A percentile compares a stretch with the other conserved stretches of the same genome.
phyloP scores from a whole-genome alignment of 2,888 invertebrate species.

The Hyles lineata region DNA sequence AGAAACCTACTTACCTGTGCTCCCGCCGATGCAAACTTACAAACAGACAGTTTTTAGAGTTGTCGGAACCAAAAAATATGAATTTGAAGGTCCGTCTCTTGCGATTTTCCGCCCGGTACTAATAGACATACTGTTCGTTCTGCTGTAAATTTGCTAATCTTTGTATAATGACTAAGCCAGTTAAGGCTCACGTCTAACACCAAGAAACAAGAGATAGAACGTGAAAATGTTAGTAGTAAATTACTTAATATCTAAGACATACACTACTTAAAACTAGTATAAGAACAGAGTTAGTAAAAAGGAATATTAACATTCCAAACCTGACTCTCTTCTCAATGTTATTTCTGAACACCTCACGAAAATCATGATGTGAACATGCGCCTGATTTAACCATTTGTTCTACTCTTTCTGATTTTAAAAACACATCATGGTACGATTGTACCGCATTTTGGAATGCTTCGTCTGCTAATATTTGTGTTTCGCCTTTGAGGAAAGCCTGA shows the following conservation, averaged over 20 bases:
- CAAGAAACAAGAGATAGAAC: slow-evolving; percentile 25
- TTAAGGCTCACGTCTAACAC: slow-evolving; percentile 22
- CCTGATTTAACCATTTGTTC: slow-evolving; percentile 98
- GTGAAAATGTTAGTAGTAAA: slow-evolving; percentile 25
- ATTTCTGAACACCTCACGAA: slow-evolving; percentile 97
- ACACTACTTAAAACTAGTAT: slow-evolving; percentile 29
- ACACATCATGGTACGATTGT: slow-evolving; percentile 97
- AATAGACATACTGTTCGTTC: neutral
- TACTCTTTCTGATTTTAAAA: slow-evolving; percentile 98
- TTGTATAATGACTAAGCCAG: slow-evolving; percentile 24
- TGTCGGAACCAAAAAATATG: slow-evolving; percentile 3
- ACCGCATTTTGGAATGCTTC: slow-evolving; percentile 99
- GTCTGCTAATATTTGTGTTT: slow-evolving; percentile 98
- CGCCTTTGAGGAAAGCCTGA: slow-evolving; percentile 97
- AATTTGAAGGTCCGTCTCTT: slow-evolving; percentile 3
- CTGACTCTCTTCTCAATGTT: slow-evolving; percentile 99
- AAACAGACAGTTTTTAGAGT: neutral
- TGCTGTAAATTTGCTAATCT: slow-evolving; percentile 13
- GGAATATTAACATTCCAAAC: slow-evolving; percentile 69
- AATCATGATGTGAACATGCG: slow-evolving; percentile 99
- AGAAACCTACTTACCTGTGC: neutral
- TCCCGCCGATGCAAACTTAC: neutral
- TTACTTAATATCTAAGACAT: slow-evolving; percentile 28
- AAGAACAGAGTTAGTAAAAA: slow-evolving; percentile 31
- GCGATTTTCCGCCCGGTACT: neutral